Evolutionary conservation across 1,140 invertebrate species (phyloP).

Genomic region (Apocrypta bakeri): DNA sequence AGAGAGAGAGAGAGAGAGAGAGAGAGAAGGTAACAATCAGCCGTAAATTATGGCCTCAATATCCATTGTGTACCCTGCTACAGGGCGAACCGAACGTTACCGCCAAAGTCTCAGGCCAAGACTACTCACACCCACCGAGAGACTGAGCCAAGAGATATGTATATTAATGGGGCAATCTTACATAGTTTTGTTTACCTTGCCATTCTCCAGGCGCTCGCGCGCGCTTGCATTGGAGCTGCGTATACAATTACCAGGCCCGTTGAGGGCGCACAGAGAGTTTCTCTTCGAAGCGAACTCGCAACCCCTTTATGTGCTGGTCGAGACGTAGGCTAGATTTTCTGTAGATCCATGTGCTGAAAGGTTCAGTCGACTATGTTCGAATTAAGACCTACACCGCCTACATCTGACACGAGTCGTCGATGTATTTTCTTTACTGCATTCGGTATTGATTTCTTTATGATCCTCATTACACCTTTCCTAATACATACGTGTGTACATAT

Average conservation of each 20-base stretch:
- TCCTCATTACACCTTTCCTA: too few species aligned
- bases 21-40: slow-evolving; percentile 70
- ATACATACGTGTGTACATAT: too few species aligned
- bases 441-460: slow-evolving; percentile 22
- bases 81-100: slow-evolving; percentile 52
- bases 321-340: neutral
- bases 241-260: slow-evolving; percentile 72
- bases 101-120: slow-evolving; percentile 73
- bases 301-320: neutral
- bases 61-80: slow-evolving; percentile 74
- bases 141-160: slow-evolving; percentile 73
- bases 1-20: neutral
- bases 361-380: slow-evolving; percentile 28
- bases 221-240: slow-evolving; percentile 56
- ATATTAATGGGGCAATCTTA: slow-evolving; percentile 77
- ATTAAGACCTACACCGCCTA: slow-evolving; percentile 9
- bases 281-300: slow-evolving; percentile 36
- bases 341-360: neutral
- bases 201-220: slow-evolving; percentile 62
- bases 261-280: slow-evolving; percentile 46
- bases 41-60: slow-evolving; percentile 76
- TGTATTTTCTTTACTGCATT: neutral
- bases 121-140: slow-evolving; percentile 67
- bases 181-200: slow-evolving; percentile 77
- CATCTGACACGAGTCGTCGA: neutral